Conservation (phyloP, 2,888 invertebrate species). For the Heteropelma amictum region DNA sequence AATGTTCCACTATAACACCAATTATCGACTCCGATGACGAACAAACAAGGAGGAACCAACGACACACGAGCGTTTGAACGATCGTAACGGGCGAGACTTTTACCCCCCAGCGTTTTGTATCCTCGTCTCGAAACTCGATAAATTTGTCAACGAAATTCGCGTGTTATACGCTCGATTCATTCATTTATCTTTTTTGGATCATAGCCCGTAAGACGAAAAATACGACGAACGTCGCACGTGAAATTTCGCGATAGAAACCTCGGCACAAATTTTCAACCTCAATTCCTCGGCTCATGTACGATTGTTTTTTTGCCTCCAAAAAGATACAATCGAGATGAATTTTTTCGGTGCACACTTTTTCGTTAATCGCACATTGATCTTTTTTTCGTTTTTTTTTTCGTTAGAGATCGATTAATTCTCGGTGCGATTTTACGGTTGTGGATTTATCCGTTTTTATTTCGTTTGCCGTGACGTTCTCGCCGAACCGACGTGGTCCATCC, state of each 20-base stretch:
- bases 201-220: conserved; percentile 53
- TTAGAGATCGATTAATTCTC: no score
- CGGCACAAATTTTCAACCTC: conserved; percentile 58
- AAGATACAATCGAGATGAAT: background rate
- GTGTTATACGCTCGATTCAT: conserved; percentile 52
- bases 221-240: conserved; percentile 45
- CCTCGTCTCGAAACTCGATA: conserved; percentile 14
- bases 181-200: conserved; percentile 60
- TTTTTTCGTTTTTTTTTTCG: no score
- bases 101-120: conserved; percentile 12
- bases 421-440: background rate
- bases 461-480: background rate
- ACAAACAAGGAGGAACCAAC: conserved; percentile 1
- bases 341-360: conserved; percentile 12
- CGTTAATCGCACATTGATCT: no score
- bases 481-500: background rate
- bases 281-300: conserved; percentile 29
- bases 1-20: background rate
- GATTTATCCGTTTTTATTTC: background rate
- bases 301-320: no score
- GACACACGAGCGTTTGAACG: no score
- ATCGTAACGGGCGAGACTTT: no score
- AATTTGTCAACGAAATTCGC: conserved; percentile 48
- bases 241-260: conserved; percentile 47
- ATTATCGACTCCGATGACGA: background rate